Evolutionary conservation across 2,113 vertebrate species (phyloP), one percentile per base, ranked within the genome.

Genomic region (Ophiodon elongatus): DNA sequence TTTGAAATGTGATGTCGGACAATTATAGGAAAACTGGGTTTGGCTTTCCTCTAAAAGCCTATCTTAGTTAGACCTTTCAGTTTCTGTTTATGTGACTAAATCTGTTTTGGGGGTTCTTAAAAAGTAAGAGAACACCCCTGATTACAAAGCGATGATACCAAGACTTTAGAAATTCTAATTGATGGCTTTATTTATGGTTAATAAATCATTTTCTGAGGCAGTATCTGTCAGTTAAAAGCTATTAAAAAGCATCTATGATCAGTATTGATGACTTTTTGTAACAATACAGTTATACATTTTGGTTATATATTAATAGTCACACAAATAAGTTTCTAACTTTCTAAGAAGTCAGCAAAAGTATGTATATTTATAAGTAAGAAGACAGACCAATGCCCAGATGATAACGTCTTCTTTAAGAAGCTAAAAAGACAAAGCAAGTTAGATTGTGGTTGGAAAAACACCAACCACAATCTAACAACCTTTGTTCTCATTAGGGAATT

Each of bases 1-100:
- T 23, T 65, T 76, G 85, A 85, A 92, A 91, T 8, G 6, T 54
- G 74, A 92, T 87, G 77, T 72, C 2, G 14, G 29, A 76, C 45
- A 64, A 69, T 56, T 87, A 8, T 88, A 54, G 83, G 65, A 89
- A 86, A 84, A 75, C n/a, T 67, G 19, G 21, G 43, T 56, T 45
- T 50, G 27, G 9, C 37, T 66, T 67, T 64, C 47, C 21, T 71
- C 8, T 70, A 13, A 47, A 4, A n/a, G 21, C 15, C 2, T 29
- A 19, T 56, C 23, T 47, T 25, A 52, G 15, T 29, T 2, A 52
- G 43, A 27, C 21, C 8, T 62, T 50, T 8, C n/a, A 41, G 7
- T 68, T 72, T 43, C 27, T 50, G 11, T n/a, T 77, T 9, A 15
- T 73, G 41, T 0, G 13, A 31, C 35, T 39, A 23, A 8, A 25